Evolutionary conservation across 2,113 vertebrate species (phyloP).

Genomic region (Phylloscopus trochilus): DNA sequence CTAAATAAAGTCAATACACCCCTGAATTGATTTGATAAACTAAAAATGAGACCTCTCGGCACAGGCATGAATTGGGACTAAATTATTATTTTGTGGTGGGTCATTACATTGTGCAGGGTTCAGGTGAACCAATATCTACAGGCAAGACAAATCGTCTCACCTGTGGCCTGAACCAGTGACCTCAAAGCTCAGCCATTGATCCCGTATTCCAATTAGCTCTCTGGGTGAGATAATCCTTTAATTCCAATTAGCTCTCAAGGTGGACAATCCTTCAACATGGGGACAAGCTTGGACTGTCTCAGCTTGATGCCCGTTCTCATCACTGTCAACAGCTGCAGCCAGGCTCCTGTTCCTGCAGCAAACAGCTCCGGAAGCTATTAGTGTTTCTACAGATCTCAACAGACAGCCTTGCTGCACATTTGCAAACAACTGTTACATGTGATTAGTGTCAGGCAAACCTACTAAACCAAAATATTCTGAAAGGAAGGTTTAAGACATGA

Average conservation of each 20-base stretch:
- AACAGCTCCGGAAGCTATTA: constrained; percentile 1
- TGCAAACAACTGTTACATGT: constrained; percentile 15
- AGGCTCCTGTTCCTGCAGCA: constrained; percentile 16
- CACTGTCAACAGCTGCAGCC: constrained; percentile 10
- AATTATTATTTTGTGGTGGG: not conserved
- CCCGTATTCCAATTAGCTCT: not conserved
- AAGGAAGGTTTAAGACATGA: not conserved
- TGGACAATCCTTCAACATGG: constrained; percentile 8
- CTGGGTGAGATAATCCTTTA: not conserved
- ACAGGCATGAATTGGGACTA: not conserved
- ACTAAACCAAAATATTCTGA: not conserved
- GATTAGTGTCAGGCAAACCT: constrained; percentile 14
- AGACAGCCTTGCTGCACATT: constrained; percentile 47
- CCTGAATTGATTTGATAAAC: not conserved
- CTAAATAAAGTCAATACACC: not conserved
- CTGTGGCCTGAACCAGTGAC: not conserved
- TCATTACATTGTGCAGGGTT: not conserved
- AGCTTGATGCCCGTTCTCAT: not conserved
- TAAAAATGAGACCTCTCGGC: not conserved
- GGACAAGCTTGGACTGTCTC: not conserved
- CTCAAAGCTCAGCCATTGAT: not conserved
- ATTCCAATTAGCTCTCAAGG: constrained; percentile 9
- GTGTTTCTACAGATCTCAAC: constrained; percentile 11
- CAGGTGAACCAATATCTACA: not conserved
- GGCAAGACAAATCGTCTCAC: constrained; percentile 7